Evolutionary conservation across 2,888 invertebrate genomes (phyloP).

Genomic region (Podotricha telesiphe): DNA sequence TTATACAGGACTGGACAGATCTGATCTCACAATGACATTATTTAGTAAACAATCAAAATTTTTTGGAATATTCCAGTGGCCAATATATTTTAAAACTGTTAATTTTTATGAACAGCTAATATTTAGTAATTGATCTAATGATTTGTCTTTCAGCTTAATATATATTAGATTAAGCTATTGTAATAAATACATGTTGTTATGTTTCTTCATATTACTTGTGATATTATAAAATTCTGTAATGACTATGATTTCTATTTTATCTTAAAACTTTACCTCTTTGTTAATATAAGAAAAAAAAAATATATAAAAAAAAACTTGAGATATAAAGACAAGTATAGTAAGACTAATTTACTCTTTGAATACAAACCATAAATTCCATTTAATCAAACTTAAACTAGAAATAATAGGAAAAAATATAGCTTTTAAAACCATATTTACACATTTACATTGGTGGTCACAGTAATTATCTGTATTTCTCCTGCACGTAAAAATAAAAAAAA

Average conservation of each 20-base stretch:
- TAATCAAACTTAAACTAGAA: slow-evolving; percentile 27
- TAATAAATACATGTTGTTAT: slow-evolving; percentile 17
- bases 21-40: slow-evolving; percentile 31
- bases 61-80: slow-evolving; percentile 17
- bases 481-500: slow-evolving; percentile 15
- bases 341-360: slow-evolving; percentile 20
- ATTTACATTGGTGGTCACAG: slow-evolving; percentile 12
- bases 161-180: slow-evolving; percentile 1
- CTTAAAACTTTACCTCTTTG: slow-evolving; percentile 24
- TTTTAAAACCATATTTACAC: slow-evolving; percentile 3
- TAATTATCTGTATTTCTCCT: slow-evolving; percentile 8
- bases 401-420: slow-evolving; percentile 23
- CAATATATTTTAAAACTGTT: slow-evolving; percentile 5
- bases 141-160: neutral
- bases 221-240: slow-evolving; percentile 14
- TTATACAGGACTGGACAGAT: slow-evolving; percentile 24
- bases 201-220: slow-evolving; percentile 13
- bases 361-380: slow-evolving; percentile 15
- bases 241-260: slow-evolving; percentile 29
- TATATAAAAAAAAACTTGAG: slow-evolving; percentile 17
- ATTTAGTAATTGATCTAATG: neutral
- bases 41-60: neutral
- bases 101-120: neutral
- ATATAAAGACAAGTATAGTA: slow-evolving; percentile 28
- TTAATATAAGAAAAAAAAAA: slow-evolving; percentile 20